Conservation (phyloP, 2,888 invertebrate genomes). For the Cheilosia impressa region DNA sequence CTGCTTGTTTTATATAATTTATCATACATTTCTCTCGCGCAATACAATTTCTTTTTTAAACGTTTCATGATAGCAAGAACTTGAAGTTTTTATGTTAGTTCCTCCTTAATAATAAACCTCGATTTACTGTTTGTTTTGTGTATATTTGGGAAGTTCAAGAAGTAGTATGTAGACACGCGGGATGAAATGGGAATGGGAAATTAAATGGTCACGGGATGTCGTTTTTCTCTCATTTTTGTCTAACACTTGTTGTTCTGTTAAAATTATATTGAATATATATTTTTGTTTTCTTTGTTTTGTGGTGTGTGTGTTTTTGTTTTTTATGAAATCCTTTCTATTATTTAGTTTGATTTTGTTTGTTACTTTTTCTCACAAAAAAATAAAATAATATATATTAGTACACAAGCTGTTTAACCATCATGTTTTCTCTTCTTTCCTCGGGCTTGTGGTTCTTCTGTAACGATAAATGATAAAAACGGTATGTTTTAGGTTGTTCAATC, state of each 20-base stretch:
- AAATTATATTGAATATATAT: conserved; percentile 69
- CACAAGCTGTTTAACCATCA: conserved; percentile 84
- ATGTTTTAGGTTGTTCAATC: background rate
- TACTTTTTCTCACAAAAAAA: conserved; percentile 55
- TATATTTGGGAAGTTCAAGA: background rate
- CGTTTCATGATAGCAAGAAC: conserved; percentile 13
- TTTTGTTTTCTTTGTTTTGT: conserved; percentile 56
- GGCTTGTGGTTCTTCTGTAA: conserved; percentile 84
- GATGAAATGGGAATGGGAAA: conserved; percentile 30
- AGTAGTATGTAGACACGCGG: conserved; percentile 40
- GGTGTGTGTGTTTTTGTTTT: conserved; percentile 34
- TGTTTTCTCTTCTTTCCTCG: conserved; percentile 90
- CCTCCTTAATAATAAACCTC: conserved; percentile 66
- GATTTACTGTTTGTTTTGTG: conserved; percentile 51
- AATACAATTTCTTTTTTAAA: conserved; percentile 25
- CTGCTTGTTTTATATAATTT: background rate
- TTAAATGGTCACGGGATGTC: conserved; percentile 33
- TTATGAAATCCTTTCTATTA: conserved; percentile 71
- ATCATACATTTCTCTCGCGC: conserved; percentile 8
- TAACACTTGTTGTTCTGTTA: conserved; percentile 47
- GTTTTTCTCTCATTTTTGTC: conserved; percentile 27
- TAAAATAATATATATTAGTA: conserved; percentile 61
- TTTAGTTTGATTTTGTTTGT: conserved; percentile 68
- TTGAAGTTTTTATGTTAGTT: conserved; percentile 31
- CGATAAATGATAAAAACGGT: conserved; percentile 20